Conservation (phyloP, 2,797 vertebrate species). For the Tenualosa thibaudeaui region DNA sequence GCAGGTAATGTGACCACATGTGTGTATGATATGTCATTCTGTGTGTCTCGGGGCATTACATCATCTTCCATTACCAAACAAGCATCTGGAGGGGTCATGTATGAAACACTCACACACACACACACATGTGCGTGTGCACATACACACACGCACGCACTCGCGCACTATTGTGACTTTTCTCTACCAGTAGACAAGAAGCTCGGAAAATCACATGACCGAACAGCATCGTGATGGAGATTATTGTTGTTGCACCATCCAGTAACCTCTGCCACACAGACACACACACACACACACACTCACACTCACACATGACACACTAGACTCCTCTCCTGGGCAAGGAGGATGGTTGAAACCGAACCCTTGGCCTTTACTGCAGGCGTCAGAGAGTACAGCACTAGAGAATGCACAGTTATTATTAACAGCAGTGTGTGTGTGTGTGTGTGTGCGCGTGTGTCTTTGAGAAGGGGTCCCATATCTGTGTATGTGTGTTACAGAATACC, state of each 20-base stretch:
- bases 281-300: background rate
- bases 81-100: slow-evolving; percentile 71
- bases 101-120: background rate
- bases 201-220: background rate
- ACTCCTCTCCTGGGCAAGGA: slow-evolving; percentile 5
- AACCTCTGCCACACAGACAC: background rate
- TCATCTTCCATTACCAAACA: slow-evolving; percentile 76
- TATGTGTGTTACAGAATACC: slow-evolving; percentile 13
- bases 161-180: background rate
- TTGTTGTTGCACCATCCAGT: background rate
- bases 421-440: slow-evolving; percentile 36
- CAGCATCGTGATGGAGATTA: slow-evolving; percentile 4
- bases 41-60: slow-evolving; percentile 69
- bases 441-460: background rate
- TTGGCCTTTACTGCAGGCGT: slow-evolving; percentile 33
- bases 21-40: slow-evolving; percentile 38
- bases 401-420: slow-evolving; percentile 66
- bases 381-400: slow-evolving; percentile 56
- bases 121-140: background rate
- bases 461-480: background rate
- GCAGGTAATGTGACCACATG: slow-evolving; percentile 64
- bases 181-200: background rate
- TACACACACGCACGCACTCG: background rate
- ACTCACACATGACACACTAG: background rate
- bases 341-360: slow-evolving; percentile 11